These are phyloP conservation scores for Drosophila pruinosa DNA, from an alignment of 1,140 invertebrate species.

Conservation along the genomic window DNA sequence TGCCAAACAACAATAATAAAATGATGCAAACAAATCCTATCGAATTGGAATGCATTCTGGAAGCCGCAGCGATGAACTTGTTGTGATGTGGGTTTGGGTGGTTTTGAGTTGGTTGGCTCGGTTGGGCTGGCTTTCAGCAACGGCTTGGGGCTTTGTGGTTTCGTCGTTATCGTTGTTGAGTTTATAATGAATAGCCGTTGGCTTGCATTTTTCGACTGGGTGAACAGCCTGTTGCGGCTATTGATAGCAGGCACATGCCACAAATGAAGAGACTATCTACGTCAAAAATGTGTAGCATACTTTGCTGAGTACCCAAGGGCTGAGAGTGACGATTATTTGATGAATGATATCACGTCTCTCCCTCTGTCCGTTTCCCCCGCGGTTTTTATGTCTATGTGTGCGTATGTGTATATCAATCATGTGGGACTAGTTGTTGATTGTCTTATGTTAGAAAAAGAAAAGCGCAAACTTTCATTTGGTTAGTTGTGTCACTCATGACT, in stretches of 20 bases:
- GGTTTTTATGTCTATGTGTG: background rate
- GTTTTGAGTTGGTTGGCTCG: conserved; percentile 1
- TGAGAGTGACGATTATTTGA: conserved; percentile 52
- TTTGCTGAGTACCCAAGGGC: conserved; percentile 27
- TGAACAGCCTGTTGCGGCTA: conserved; percentile 63
- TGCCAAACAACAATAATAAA: conserved; percentile 24
- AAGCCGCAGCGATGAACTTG: conserved; percentile 53
- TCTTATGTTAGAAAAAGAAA: background rate
- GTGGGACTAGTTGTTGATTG: conserved; percentile 16
- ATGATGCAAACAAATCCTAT: conserved; percentile 15
- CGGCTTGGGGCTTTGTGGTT: conserved; percentile 22
- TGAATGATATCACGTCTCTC: conserved; percentile 30
- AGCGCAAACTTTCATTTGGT: conserved; percentile 27
- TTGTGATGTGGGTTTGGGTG: background rate
- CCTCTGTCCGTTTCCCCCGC: background rate
- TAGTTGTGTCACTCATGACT: conserved; percentile 27
- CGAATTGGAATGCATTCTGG: conserved; percentile 44
- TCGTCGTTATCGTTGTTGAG: conserved; percentile 32
- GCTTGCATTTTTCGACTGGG: conserved; percentile 22
- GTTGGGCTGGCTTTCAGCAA: conserved; percentile 15
- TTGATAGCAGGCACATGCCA: background rate
- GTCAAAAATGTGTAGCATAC: conserved; percentile 39
- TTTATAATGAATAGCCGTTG: conserved; percentile 54
- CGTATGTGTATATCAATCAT: conserved; percentile 32
- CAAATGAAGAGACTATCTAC: background rate